Percentiles rank a stretch among this genome's conserved stretches.
These are phyloP conservation scores for Ceratitis capitata DNA, from an alignment of 1,140 invertebrate species.

Conservation along the genomic window DNA sequence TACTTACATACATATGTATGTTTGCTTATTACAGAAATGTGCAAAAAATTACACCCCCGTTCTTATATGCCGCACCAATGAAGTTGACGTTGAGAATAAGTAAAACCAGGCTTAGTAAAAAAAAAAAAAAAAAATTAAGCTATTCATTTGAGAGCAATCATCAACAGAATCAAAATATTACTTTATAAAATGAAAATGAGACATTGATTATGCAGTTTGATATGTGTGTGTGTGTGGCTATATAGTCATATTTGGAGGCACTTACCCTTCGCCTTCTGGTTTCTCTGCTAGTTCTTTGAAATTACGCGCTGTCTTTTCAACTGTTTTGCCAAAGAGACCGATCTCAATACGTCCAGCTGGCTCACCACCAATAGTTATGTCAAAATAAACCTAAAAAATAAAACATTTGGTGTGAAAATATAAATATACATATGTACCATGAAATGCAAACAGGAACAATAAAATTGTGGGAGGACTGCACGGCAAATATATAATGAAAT, in stretches of 20 bases:
- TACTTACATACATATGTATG: no score
- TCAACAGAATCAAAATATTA: background rate
- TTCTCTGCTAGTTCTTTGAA: constrained; percentile 87
- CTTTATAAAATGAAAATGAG: background rate
- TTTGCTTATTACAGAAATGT: no score
- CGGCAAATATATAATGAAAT: no score
- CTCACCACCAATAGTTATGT: constrained; percentile 88
- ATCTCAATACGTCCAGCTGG: constrained; percentile 84
- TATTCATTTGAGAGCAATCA: background rate
- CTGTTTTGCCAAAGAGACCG: constrained; percentile 94
- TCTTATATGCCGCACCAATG: no score
- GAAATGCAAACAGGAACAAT: no score
- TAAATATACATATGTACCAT: constrained; percentile 38
- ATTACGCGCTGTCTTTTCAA: constrained; percentile 94
- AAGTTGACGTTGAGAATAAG: no score
- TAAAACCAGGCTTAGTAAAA: no score
- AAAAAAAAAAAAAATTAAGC: background rate
- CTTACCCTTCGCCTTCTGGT: constrained; percentile 76
- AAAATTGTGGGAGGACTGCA: no score
- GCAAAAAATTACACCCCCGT: no score
- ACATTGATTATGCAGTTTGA: background rate
- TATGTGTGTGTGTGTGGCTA: background rate
- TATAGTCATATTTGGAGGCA: background rate
- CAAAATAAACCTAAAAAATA: constrained; percentile 87
- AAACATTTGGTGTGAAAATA: constrained; percentile 36